Percentiles rank a stretch among this genome's conserved stretches.
phyloP scores from a whole-genome alignment of 37 sponge, comb jelly and placozoan species.

The Crambe crambe region DNA sequence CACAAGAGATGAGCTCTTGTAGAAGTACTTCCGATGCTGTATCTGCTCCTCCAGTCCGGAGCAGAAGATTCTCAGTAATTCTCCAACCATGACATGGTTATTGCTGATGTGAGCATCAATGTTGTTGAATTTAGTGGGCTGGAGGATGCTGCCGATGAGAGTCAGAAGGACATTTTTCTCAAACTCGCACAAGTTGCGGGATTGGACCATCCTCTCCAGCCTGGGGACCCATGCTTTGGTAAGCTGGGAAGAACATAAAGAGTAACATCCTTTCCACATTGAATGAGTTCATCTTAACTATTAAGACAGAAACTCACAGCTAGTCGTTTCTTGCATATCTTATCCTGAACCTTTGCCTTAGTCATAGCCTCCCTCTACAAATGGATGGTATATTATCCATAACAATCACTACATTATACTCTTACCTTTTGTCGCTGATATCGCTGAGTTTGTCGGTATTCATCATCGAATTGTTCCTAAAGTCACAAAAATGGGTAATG shows the following conservation, averaged over 20 bases:
- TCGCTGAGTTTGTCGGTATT: constrained; percentile 28
- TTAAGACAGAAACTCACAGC: constrained; percentile 21
- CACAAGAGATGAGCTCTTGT: constrained; percentile 72
- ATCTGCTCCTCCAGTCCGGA: constrained; percentile 70
- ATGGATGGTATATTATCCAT: not conserved
- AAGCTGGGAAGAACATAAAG: constrained; percentile 22
- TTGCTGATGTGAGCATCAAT: constrained; percentile 47
- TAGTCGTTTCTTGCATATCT: constrained; percentile 68
- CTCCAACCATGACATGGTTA: constrained; percentile 66
- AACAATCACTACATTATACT: not conserved
- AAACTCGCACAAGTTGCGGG: constrained; percentile 62
- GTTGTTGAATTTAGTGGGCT: constrained; percentile 68
- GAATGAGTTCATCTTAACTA: not conserved
- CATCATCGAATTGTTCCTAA: constrained; percentile 56
- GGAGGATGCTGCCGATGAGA: constrained; percentile 74
- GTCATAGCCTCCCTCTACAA: constrained; percentile 66
- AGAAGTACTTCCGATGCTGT: constrained; percentile 66
- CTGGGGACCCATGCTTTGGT: constrained; percentile 71
- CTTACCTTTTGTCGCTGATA: constrained; percentile 61
- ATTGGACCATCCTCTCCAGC: constrained; percentile 72
- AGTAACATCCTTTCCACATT: not conserved
- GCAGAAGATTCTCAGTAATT: constrained; percentile 73
- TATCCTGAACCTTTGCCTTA: constrained; percentile 59
- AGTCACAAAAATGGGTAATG: constrained; percentile 1
- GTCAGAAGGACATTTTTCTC: constrained; percentile 78